These are phyloP conservation scores for Diachasmimorpha longicaudata DNA, from an alignment of 1,140 invertebrate species.

Conservation along the genomic window DNA sequence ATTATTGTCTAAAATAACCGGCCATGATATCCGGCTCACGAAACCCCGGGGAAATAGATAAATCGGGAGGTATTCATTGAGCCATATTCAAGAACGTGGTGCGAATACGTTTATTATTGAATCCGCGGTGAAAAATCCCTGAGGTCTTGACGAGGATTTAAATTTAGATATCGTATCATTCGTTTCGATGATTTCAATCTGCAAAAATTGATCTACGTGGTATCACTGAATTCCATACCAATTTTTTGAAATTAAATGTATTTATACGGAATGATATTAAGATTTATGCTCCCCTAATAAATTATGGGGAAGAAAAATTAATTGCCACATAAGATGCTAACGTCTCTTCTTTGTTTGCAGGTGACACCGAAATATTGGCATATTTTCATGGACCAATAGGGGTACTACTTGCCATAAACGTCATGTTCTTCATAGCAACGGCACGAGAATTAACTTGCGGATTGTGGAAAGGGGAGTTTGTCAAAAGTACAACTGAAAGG, in stretches of 20 bases:
- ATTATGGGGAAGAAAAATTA: too few relatives aligned
- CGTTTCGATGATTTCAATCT: not conserved
- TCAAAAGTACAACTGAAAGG: conserved; percentile 85
- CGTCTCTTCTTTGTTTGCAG: conserved; percentile 62
- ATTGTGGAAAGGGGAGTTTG: conserved; percentile 84
- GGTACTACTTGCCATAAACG: conserved; percentile 75
- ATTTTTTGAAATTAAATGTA: too few relatives aligned
- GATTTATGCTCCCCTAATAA: too few relatives aligned
- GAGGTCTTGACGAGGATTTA: not conserved
- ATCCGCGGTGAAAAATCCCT: not conserved
- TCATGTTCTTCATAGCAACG: conserved; percentile 79
- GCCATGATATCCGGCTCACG: not conserved
- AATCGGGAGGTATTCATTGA: not conserved
- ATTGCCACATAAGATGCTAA: too few relatives aligned
- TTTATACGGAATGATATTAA: too few relatives aligned
- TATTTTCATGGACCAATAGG: conserved; percentile 86
- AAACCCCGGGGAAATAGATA: not conserved
- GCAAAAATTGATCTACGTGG: not conserved
- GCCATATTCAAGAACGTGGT: not conserved
- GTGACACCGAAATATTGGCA: conserved; percentile 76
- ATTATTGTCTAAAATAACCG: not conserved
- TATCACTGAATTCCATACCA: not conserved
- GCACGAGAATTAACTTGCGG: conserved; percentile 85
- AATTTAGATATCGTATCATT: not conserved
- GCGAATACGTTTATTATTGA: not conserved